These are phyloP conservation scores for Sparus aurata DNA, from an alignment of 2,797 vertebrate genomes.

Conservation along the genomic window DNA sequence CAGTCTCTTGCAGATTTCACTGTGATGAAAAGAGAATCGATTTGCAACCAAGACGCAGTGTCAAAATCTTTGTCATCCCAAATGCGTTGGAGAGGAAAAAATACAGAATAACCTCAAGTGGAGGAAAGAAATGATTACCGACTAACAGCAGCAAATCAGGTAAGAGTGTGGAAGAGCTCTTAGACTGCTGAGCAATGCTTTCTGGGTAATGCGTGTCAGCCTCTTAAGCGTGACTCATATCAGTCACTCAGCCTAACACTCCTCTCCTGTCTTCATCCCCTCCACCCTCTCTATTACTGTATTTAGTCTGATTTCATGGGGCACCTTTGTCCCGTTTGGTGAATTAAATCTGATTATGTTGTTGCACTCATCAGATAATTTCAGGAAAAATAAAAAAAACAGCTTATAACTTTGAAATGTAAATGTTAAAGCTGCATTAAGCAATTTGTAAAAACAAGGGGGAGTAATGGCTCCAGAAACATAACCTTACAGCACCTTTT, in stretches of 20 bases:
- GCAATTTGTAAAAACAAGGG: background rate
- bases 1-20: background rate
- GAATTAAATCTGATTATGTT: background rate
- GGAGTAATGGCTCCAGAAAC: background rate
- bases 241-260: conserved; percentile 11
- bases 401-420: background rate
- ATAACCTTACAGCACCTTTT: background rate
- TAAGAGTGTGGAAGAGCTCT: background rate
- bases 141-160: background rate
- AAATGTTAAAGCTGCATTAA: conserved; percentile 3
- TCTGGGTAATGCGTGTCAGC: conserved; percentile 17
- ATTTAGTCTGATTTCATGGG: background rate
- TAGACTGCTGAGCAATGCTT: conserved; percentile 4
- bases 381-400: background rate
- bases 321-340: background rate
- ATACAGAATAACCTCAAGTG: background rate
- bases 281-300: background rate
- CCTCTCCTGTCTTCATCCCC: background rate
- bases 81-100: background rate
- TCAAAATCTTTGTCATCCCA: background rate
- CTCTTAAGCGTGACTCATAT: conserved; percentile 14
- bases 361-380: background rate
- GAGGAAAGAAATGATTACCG: background rate
- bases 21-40: background rate
- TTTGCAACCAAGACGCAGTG: background rate